Conservation (phyloP, 2,113 vertebrate species). For the Hipposideros armiger region DNA sequence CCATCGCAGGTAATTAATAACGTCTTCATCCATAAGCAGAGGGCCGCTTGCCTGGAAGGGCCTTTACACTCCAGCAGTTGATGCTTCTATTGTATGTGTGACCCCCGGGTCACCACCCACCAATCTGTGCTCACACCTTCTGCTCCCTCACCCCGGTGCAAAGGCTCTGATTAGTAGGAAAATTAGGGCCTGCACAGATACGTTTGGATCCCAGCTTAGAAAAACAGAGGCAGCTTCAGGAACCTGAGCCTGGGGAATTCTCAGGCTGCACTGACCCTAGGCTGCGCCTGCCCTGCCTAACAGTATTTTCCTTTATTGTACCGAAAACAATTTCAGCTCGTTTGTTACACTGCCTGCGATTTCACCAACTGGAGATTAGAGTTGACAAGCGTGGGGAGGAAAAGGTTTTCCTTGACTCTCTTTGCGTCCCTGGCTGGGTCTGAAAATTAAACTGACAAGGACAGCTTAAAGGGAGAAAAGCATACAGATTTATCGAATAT, state of each 20-base stretch:
- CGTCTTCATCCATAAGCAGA: fast-evolving
- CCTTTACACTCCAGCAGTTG: fast-evolving
- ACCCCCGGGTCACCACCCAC: not conserved
- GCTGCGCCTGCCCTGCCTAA: not conserved
- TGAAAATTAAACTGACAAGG: not conserved
- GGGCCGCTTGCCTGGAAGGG: not conserved
- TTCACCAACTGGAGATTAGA: not conserved
- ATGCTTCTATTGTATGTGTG: fast-evolving
- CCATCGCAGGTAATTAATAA: not conserved
- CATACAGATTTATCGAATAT: not conserved
- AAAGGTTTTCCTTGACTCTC: not conserved
- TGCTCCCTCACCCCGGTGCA: not conserved
- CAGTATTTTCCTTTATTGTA: not conserved
- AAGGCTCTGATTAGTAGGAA: not conserved
- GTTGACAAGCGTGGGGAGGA: fast-evolving
- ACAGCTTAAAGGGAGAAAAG: not conserved
- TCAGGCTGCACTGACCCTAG: not conserved
- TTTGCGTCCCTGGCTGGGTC: not conserved
- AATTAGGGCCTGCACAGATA: not conserved
- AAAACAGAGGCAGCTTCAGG: not conserved
- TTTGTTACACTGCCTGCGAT: too few species aligned
- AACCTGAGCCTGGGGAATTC: not conserved
- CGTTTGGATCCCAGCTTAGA: not conserved
- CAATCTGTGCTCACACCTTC: not conserved
- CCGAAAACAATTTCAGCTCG: too few species aligned